Evolutionary conservation across 1,140 invertebrate species (phyloP), one percentile per base, ranked within the genome.

Genomic region (Hydropsyche tenuis): DNA sequence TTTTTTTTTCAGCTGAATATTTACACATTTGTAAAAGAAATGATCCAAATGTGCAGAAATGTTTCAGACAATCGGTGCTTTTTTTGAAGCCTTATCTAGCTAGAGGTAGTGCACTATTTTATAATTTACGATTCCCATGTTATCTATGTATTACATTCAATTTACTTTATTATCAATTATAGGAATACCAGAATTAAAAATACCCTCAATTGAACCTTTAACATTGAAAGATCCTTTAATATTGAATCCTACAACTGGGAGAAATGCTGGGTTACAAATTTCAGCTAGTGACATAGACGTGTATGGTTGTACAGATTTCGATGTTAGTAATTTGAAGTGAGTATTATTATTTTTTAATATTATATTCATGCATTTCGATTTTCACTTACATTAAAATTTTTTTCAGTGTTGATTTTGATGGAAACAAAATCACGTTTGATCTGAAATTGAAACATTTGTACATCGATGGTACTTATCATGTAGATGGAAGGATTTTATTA

Each of bases 201-300:
- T 90, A 12, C 89, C 89, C 0, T 82, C 87, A 0, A 77, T 90
- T 56, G 89, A 90, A 75, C 89, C 89, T 6, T 80, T 92, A 16
- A 75, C 86, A 25, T 83, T 91, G 22, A 85, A 87, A n/a, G 87
- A 90, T 77, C 76, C 90, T 1, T 84, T 85, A 12, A 84, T 86
- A 9, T 78, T 85, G 0, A 84, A 90, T 45, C 78, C 82, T 70
- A 78, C 78, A 16, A 11, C 18, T 27, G 83, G 81, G 14, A 78
- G 68, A 18, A 79, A 62, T 1, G 66, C 69, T 46, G 87, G 86
- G 0, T 79, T 91, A 14, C 86, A 80, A 75, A 82, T 91, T 43
- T 83, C 80, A 12, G 86, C 85, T 14, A 86, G 81, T 37, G 82
- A 91, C 73, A 79, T 91, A 0, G 83, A 82, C 12, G 85, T 88